Evolutionary conservation across 2,888 invertebrate genomes (phyloP), one percentile per base, ranked within the genome.

Genomic region (Drosophila paranaensis): DNA sequence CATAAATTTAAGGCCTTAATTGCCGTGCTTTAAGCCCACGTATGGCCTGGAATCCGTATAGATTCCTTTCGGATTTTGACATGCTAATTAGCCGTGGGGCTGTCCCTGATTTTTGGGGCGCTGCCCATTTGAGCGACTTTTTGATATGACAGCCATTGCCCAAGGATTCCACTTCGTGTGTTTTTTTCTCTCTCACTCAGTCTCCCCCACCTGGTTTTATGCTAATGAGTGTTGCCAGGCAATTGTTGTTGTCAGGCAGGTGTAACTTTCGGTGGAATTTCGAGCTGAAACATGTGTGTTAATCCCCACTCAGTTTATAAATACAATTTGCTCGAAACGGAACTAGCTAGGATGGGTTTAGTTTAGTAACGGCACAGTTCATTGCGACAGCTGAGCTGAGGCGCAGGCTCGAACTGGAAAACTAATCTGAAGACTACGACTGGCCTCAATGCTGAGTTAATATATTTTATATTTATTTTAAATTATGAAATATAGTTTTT

Each of bases 1-100:
- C 82, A 83, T 85, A 81, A 81, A 81, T 85, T 84, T 71, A 72
- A 71, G 68, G 70, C 70, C 71, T 76, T 84, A 84, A 84, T 84
- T 78, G 81, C 57, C 42, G 25, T 46, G 66, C 66, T 75, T 75
- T 51, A 71, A 71, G 60, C 61, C 39, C 39, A 51, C 35, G 11
- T 25, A 20, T 55, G 46, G 46, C 10, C 33, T 30, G 42, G 60
- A 51, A 55, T 56, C 56, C 16, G 4, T 46, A 57, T 70, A 42
- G 74, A 62, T 71, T 68, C 71, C 54, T 60, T 62, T 62, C 33
- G 53, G 55, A 70, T 58, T 58, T 72, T 58, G 69, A 71, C 80
- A 84, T 84, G 82, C 84, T 84, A 84, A 84, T 84, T 84, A 84
- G 79, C 74, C 70, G 58, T 56, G 68, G 43, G 43, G 60, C 63